Percentiles rank a stretch among this genome's conserved stretches.
These are phyloP conservation scores for Schlechtendalia chinensis DNA, from an alignment of 1,140 invertebrate species.

Conservation along the genomic window DNA sequence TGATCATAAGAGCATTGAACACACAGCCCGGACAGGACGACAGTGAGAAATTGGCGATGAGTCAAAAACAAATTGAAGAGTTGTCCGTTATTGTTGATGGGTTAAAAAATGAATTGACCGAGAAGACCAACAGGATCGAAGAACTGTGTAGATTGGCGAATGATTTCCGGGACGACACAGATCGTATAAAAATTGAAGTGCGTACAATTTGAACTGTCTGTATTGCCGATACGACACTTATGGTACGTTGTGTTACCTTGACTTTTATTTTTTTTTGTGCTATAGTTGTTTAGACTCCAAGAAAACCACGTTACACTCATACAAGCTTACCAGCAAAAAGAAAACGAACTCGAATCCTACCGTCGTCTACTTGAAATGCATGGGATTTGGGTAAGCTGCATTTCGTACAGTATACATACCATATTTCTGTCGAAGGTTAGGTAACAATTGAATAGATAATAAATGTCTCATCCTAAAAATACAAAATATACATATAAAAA, in stretches of 20 bases:
- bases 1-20: conserved; percentile 31
- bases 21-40: conserved; percentile 28
- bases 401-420: no score
- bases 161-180: conserved; percentile 18
- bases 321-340: conserved; percentile 33
- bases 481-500: no score
- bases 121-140: conserved; percentile 29
- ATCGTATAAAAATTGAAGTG: conserved; percentile 31
- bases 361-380: conserved; percentile 38
- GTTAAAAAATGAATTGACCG: conserved; percentile 26
- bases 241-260: no score
- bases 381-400: conserved; percentile 34
- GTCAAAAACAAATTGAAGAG: conserved; percentile 28
- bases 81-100: neutral
- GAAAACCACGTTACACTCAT: conserved; percentile 32
- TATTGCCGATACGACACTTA: neutral
- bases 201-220: neutral
- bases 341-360: conserved; percentile 36
- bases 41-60: neutral
- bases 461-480: no score
- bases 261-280: neutral
- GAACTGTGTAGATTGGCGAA: conserved; percentile 27
- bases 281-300: conserved; percentile 33
- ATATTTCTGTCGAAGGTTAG: no score
- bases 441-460: no score